Conservation (phyloP, 2,113 vertebrate species). For the Rhea americana region DNA sequence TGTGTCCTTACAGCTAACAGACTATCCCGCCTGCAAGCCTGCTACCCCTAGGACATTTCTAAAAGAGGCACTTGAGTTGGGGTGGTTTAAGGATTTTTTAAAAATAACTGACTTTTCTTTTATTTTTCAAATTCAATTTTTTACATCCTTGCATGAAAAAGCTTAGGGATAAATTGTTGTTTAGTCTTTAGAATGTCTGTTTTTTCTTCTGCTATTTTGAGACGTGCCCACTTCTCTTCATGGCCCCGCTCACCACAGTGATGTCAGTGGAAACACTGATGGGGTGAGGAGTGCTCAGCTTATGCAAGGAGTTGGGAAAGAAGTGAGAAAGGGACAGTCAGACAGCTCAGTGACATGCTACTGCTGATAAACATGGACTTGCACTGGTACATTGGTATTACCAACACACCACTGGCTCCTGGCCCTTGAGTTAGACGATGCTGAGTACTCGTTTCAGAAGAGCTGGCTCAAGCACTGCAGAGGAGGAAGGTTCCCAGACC, state of each 20-base stretch:
- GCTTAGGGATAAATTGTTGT: background rate
- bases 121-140: background rate
- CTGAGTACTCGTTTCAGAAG: background rate
- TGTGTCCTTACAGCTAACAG: background rate
- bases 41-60: background rate
- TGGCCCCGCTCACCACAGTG: background rate
- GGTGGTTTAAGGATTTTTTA: background rate
- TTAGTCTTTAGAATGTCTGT: background rate
- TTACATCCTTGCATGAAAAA: background rate
- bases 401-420: background rate
- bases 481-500: background rate
- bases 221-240: rapidly evolving
- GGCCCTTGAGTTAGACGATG: background rate
- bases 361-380: background rate
- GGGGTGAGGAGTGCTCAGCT: rapidly evolving
- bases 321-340: background rate
- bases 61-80: background rate
- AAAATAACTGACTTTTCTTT: background rate
- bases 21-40: background rate
- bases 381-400: background rate
- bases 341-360: background rate
- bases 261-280: background rate
- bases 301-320: background rate
- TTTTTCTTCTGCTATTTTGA: background rate
- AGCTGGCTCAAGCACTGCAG: background rate